Conservation (phyloP, 2,113 vertebrate species). For the Sprattus sprattus region DNA sequence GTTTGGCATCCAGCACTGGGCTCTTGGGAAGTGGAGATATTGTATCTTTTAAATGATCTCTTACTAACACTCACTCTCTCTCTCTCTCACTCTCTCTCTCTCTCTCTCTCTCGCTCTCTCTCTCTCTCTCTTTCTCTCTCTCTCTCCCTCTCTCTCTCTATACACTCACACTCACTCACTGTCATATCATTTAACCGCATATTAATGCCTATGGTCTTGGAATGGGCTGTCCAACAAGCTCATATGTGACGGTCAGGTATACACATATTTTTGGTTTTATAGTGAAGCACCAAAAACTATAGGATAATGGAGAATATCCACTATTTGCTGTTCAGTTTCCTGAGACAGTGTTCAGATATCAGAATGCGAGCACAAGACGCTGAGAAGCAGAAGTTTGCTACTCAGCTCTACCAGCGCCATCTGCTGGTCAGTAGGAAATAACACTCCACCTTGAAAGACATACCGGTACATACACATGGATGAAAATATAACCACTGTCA, state of each 20-base stretch:
- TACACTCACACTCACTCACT: no score
- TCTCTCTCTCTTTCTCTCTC: no score
- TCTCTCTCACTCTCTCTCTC: no score
- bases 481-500: not conserved
- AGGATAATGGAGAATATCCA: not conserved
- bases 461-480: not conserved
- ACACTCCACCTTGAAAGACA: not conserved
- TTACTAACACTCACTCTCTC: no score
- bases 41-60: constrained; percentile 78
- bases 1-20: constrained; percentile 58
- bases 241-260: no score
- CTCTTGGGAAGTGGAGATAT: constrained; percentile 73
- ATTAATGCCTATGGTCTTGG: no score
- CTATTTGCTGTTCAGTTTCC: constrained; percentile 48
- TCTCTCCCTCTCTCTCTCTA: no score
- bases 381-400: constrained; percentile 58
- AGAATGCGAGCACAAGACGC: constrained; percentile 62
- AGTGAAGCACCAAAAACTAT: not conserved
- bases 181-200: no score
- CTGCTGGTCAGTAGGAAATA: constrained; percentile 76
- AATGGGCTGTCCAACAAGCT: no score
- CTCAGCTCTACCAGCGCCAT: constrained; percentile 56
- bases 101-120: no score
- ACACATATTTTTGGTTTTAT: no score
- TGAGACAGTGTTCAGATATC: constrained; percentile 76